Percentiles rank a stretch among this genome's conserved stretches.
phyloP scores from a whole-genome alignment of 2,888 invertebrate species.

The Agrilus biguttatus region DNA sequence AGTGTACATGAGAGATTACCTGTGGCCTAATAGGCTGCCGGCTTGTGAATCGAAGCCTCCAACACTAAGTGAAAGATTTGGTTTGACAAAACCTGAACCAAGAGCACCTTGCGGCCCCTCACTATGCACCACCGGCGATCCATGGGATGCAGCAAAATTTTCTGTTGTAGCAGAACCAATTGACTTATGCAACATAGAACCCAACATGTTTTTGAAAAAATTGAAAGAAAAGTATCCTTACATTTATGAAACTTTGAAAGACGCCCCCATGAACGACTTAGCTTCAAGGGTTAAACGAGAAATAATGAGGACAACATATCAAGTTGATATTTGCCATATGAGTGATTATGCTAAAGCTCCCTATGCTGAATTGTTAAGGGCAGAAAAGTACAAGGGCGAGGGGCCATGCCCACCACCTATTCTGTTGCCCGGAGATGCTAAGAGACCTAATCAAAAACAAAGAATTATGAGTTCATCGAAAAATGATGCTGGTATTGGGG shows the following conservation, averaged over 20 bases:
- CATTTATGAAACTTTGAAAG: slow-evolving; percentile 46
- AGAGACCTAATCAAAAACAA: slow-evolving; percentile 36
- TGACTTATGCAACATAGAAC: too few species aligned
- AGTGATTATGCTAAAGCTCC: slow-evolving; percentile 40
- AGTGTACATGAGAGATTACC: too few species aligned
- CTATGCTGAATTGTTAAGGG: slow-evolving; percentile 41
- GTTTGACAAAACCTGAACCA: too few species aligned
- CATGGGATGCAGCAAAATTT: too few species aligned
- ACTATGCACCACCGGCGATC: too few species aligned
- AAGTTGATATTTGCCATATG: slow-evolving; percentile 40
- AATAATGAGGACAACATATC: slow-evolving; percentile 46
- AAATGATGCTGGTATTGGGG: too few species aligned
- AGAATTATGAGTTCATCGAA: slow-evolving; percentile 14
- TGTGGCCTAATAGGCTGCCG: too few species aligned
- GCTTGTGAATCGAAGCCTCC: too few species aligned
- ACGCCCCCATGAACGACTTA: slow-evolving; percentile 41
- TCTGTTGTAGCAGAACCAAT: too few species aligned
- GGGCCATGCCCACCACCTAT: slow-evolving; percentile 42
- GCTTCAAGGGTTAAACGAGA: slow-evolving; percentile 46
- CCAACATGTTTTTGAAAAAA: too few species aligned
- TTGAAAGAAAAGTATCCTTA: slow-evolving; percentile 48
- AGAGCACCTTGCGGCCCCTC: too few species aligned
- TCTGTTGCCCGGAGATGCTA: slow-evolving; percentile 42
- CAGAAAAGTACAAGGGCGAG: slow-evolving; percentile 38
- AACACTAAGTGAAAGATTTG: too few species aligned